phyloP scores from a whole-genome alignment of 1,140 invertebrate species.

The Babylonia areolata region DNA sequence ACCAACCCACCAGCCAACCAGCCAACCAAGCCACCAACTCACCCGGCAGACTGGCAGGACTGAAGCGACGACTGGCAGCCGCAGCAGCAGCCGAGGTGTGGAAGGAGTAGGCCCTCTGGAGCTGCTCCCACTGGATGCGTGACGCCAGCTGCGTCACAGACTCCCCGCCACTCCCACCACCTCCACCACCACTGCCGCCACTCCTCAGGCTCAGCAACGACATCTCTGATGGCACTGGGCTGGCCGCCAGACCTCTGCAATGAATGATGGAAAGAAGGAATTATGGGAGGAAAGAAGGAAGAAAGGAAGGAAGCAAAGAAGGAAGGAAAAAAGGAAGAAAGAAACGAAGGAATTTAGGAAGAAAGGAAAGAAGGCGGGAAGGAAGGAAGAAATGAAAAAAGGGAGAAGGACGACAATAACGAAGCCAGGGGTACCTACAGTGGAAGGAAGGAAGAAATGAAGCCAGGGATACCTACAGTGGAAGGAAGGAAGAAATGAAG shows the following conservation, averaged over 20 bases:
- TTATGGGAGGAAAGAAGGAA: too few species aligned
- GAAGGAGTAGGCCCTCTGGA: slow-evolving; percentile 59
- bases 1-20: too few species aligned
- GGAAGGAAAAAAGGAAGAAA: too few species aligned
- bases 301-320: too few species aligned
- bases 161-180: slow-evolving; percentile 68
- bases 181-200: slow-evolving; percentile 17
- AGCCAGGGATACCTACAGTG: too few species aligned
- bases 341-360: too few species aligned
- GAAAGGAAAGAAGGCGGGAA: too few species aligned
- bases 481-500: too few species aligned
- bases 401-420: too few species aligned
- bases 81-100: slow-evolving; percentile 47
- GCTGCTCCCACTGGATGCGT: slow-evolving; percentile 71
- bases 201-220: slow-evolving; percentile 75
- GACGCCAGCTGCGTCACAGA: slow-evolving; percentile 66
- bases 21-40: neutral
- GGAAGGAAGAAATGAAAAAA: too few species aligned
- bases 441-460: too few species aligned
- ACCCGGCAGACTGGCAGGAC: slow-evolving; percentile 63
- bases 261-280: neutral
- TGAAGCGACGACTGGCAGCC: slow-evolving; percentile 59
- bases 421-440: too few species aligned
- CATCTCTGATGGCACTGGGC: slow-evolving; percentile 74
- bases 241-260: slow-evolving; percentile 62